Evolutionary conservation across 2,113 vertebrate species (phyloP).

Genomic region (Ranitomeya variabilis): DNA sequence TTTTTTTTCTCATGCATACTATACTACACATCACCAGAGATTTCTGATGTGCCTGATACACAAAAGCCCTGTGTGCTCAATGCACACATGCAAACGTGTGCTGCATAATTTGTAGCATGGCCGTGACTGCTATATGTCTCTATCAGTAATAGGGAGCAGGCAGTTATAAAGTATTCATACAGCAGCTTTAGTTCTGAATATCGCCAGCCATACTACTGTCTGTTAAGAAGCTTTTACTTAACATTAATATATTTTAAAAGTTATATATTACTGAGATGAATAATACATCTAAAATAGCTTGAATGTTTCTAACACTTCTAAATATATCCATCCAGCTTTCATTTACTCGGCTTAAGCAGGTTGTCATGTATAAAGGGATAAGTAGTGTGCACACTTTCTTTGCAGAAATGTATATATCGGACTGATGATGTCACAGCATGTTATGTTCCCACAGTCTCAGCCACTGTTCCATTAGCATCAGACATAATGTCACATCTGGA

Average conservation of each 20-base stretch:
- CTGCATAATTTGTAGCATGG: neutral
- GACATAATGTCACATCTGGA: neutral
- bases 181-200: neutral
- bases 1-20: neutral
- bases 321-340: neutral
- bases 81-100: neutral
- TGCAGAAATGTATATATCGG: neutral
- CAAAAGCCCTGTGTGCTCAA: conserved; percentile 27
- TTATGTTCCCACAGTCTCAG: neutral
- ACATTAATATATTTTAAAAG: neutral
- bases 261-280: neutral
- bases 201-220: neutral
- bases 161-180: neutral
- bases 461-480: neutral
- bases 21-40: neutral
- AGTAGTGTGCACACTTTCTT: neutral
- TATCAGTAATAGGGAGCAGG: neutral
- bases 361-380: neutral
- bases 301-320: neutral
- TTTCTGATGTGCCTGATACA: neutral
- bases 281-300: conserved; percentile 1
- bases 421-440: neutral
- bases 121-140: neutral
- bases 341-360: neutral
- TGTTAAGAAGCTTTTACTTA: conserved; percentile 18